Percentiles rank a stretch among this genome's conserved stretches.
These are phyloP conservation scores for Bombus confusus DNA, from an alignment of 1,140 invertebrate genomes.

Conservation along the genomic window DNA sequence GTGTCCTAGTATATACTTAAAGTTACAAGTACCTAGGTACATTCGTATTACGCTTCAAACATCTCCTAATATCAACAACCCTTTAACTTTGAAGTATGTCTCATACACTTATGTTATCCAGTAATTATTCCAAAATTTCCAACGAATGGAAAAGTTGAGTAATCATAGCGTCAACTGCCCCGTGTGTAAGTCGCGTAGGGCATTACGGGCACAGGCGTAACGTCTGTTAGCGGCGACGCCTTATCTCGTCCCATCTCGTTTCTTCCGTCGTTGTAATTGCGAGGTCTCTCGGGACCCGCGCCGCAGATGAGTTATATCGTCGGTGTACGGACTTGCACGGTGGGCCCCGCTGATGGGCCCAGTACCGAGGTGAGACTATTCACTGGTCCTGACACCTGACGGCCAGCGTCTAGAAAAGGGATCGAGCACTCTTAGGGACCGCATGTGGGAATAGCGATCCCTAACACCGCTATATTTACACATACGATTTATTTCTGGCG, in stretches of 20 bases:
- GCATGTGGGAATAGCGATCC: neutral
- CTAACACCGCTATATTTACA: neutral
- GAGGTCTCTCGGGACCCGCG: slow-evolving; percentile 59
- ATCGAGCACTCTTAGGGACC: slow-evolving; percentile 38
- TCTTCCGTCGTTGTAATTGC: slow-evolving; percentile 74
- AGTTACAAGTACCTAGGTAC: no score
- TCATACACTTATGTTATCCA: neutral
- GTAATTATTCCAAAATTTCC: neutral
- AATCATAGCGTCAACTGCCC: neutral
- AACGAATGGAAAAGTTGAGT: neutral
- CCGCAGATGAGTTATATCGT: slow-evolving; percentile 72
- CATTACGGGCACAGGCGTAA: slow-evolving; percentile 4
- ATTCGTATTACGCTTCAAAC: neutral
- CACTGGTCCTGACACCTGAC: slow-evolving; percentile 69
- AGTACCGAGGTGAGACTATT: slow-evolving; percentile 66
- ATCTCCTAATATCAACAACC: no score
- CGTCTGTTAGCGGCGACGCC: slow-evolving; percentile 45
- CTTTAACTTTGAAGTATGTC: neutral
- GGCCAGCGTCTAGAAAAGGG: slow-evolving; percentile 69
- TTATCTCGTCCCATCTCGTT: slow-evolving; percentile 69
- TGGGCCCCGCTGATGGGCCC: slow-evolving; percentile 60
- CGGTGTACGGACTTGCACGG: slow-evolving; percentile 64
- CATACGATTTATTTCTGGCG: slow-evolving; percentile 12
- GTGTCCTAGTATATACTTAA: neutral
- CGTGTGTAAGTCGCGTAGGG: neutral